These are phyloP conservation scores for Periophthalmus magnuspinnatus DNA, from an alignment of 2,797 vertebrate genomes.

Conservation along the genomic window DNA sequence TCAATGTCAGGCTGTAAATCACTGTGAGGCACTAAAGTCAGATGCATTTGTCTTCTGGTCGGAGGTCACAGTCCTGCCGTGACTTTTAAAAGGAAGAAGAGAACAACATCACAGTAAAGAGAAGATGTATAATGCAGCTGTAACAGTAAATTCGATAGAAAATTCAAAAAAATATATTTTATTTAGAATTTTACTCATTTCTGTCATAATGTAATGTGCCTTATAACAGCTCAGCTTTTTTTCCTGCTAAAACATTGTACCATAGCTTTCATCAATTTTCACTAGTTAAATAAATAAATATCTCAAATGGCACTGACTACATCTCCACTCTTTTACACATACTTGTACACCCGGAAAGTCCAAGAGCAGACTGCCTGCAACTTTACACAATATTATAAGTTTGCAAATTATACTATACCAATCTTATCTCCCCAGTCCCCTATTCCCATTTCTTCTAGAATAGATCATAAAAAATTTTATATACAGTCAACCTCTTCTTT, in stretches of 20 bases:
- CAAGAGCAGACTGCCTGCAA: neutral
- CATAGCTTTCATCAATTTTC: neutral
- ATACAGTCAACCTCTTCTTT: no score
- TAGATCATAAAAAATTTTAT: no score
- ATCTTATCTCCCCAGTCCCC: no score
- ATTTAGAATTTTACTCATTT: no score
- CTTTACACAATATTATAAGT: neutral
- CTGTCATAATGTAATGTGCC: no score
- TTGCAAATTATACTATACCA: neutral
- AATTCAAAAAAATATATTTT: no score
- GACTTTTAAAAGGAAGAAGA: constrained; percentile 42
- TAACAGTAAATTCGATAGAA: neutral
- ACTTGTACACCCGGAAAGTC: neutral
- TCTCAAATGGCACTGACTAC: neutral
- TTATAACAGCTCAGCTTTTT: no score
- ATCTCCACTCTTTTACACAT: neutral
- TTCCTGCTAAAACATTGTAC: neutral
- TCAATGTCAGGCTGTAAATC: constrained; percentile 73
- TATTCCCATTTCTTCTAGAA: no score
- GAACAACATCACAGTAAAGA: neutral
- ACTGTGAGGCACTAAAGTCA: constrained; percentile 58
- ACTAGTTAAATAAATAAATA: neutral
- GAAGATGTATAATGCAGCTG: neutral
- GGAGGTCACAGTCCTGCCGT: constrained; percentile 45
- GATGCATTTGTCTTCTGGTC: constrained; percentile 49